These are phyloP conservation scores for Coccyzus lansbergi DNA, from an alignment of 2,797 vertebrate genomes.

Conservation along the genomic window DNA sequence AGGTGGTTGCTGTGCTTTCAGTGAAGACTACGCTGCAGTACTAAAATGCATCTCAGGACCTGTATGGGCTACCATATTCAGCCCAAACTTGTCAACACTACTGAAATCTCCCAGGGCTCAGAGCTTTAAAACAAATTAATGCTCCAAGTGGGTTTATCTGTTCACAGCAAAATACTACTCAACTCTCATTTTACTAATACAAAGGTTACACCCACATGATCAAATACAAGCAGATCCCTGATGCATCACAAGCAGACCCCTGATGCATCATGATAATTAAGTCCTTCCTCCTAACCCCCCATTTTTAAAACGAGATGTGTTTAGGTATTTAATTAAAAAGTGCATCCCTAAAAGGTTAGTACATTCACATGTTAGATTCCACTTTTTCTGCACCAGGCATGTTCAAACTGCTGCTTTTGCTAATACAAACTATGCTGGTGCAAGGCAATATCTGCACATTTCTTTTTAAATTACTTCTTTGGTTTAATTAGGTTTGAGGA, in stretches of 20 bases:
- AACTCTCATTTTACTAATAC: slow-evolving; percentile 41
- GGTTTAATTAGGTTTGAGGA: slow-evolving; percentile 63
- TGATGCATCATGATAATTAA: slow-evolving; percentile 58
- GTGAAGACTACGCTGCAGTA: not conserved
- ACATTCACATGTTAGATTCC: slow-evolving; percentile 67
- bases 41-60: not conserved
- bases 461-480: slow-evolving; percentile 67
- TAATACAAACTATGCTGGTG: slow-evolving; percentile 39
- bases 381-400: slow-evolving; percentile 76
- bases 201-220: slow-evolving; percentile 34
- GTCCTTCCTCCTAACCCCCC: not conserved
- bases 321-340: slow-evolving; percentile 74
- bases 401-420: slow-evolving; percentile 72
- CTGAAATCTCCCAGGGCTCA: not conserved
- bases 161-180: slow-evolving; percentile 30
- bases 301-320: slow-evolving; percentile 19
- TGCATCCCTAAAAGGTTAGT: slow-evolving; percentile 70
- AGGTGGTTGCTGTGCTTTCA: not conserved
- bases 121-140: not conserved
- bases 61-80: not conserved
- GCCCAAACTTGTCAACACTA: slow-evolving; percentile 29
- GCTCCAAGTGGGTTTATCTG: not conserved
- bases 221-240: slow-evolving; percentile 44
- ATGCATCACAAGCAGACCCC: slow-evolving; percentile 30
- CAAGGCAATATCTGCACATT: slow-evolving; percentile 62